Evolutionary conservation across 2,113 vertebrate species (phyloP).

Genomic region (Pseudorasbora parva): DNA sequence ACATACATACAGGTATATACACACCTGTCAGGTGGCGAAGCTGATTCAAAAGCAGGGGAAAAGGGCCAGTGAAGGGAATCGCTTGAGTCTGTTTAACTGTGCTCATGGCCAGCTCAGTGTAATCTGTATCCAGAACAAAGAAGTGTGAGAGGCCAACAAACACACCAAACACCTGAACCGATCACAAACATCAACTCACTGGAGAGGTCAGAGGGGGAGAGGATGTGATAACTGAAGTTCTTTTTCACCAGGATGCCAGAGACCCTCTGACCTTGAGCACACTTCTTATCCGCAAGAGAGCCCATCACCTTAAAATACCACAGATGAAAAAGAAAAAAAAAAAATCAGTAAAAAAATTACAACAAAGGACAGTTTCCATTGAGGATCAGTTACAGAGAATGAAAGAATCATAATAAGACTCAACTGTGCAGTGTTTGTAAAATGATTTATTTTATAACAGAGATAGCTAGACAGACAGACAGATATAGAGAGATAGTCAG

Average conservation of each 20-base stretch:
- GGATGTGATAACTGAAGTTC: constrained; percentile 98
- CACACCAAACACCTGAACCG: not conserved
- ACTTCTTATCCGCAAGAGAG: constrained; percentile 91
- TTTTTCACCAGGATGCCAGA: constrained; percentile 97
- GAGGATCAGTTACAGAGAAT: not conserved
- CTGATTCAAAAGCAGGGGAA: constrained; percentile 86
- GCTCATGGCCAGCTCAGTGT: constrained; percentile 93
- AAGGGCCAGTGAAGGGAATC: constrained; percentile 90
- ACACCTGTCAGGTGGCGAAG: constrained; percentile 86
- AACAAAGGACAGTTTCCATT: not conserved
- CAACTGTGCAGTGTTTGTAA: not conserved
- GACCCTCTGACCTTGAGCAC: constrained; percentile 89
- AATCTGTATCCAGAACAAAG: constrained; percentile 75
- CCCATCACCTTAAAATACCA: constrained; percentile 89
- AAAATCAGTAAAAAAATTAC: not conserved
- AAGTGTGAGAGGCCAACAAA: not conserved
- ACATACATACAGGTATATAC: not conserved
- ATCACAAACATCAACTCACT: constrained; percentile 77
- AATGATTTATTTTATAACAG: not conserved
- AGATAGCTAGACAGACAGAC: too few species aligned
- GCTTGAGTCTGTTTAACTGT: constrained; percentile 95
- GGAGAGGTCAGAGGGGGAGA: constrained; percentile 91
- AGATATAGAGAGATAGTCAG: too few species aligned
- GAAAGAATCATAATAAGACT: not conserved
- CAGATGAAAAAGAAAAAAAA: too few species aligned